Base-by-base conservation (phyloP, 2,888 invertebrate species). In the Pemphredon lugubris region DNA sequence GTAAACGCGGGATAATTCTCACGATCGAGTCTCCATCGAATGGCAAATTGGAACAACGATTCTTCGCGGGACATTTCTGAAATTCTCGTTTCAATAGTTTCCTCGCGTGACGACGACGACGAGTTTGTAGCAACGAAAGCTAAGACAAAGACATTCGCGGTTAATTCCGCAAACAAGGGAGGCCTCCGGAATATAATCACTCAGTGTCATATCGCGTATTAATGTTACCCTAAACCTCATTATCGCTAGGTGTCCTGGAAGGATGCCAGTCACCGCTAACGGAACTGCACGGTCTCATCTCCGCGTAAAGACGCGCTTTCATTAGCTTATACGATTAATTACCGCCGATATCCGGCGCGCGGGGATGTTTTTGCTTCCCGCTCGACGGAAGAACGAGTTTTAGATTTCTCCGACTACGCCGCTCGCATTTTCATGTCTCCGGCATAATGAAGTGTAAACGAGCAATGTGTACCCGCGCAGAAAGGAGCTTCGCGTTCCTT, bases 381-480 rank as follows among this genome's bases (percentile, higher is more conserved):
- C 9, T 14, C 14, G 20, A 7, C 11, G 18, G 14, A 6, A 23
- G 5, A 66, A 23, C 42, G 6, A 69, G 53, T 65, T 50, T 58
- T 45, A 57, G 50, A 57, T 54, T 68, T 32, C 13, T 30, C 40
- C n/a, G 44, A 37, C 58, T 39, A 44, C 30, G n/a, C 26, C 9
- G 20, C 30, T 34, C 18, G 34, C 23, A 32, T 64, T 58, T 72
- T 54, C 40, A 4, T 37, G 53, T 50, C 53, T 58, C 58, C 55
- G 39, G 54, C 50, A 57, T 61, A 75, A 75, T 58, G 64, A 66
- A 75, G 57, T 67, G 71, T 21, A 75, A 77, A 79, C 50, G 21
- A 32, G 59, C 47, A 44, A 60, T 60, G 57, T 42, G 37, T 57
- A 61, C 23, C 34, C 13, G 55, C 26, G 39, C 26, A 59, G 71